Conservation (phyloP, 2,797 vertebrate genomes). For the Thaleichthys pacificus region DNA sequence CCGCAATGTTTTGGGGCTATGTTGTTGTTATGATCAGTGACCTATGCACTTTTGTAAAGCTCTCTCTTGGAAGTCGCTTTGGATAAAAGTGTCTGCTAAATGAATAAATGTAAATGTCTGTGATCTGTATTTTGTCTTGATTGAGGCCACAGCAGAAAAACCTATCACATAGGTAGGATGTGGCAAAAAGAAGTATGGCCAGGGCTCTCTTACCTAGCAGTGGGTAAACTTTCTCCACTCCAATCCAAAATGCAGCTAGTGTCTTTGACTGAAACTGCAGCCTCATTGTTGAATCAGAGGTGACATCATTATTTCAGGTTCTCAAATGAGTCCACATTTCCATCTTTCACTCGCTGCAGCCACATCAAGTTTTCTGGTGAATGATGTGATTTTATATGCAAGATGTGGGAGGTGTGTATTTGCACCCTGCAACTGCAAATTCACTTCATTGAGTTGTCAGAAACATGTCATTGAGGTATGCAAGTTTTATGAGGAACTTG, state of each 20-base stretch:
- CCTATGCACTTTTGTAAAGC: too few relatives aligned
- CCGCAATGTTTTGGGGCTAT: too few relatives aligned
- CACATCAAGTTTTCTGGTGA: slow-evolving; percentile 32
- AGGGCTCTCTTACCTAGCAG: slow-evolving; percentile 32
- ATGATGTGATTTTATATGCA: slow-evolving; percentile 4
- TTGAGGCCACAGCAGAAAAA: neutral
- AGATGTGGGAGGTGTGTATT: slow-evolving; percentile 9
- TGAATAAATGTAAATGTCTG: neutral
- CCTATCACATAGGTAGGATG: slow-evolving; percentile 39
- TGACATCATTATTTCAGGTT: slow-evolving; percentile 28
- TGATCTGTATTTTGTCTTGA: neutral
- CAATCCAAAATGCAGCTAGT: slow-evolving; percentile 45
- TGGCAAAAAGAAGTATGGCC: slow-evolving; percentile 37
- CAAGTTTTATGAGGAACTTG: slow-evolving; percentile 11
- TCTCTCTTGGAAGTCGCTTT: too few relatives aligned
- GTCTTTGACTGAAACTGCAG: slow-evolving; percentile 32
- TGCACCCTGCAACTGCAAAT: slow-evolving; percentile 7
- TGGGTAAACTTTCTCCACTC: slow-evolving; percentile 38
- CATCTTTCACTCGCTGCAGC: slow-evolving; percentile 38
- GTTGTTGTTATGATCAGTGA: too few relatives aligned
- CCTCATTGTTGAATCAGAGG: slow-evolving; percentile 29
- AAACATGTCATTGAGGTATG: slow-evolving; percentile 14
- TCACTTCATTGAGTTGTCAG: slow-evolving; percentile 11
- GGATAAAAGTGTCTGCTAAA: too few relatives aligned
- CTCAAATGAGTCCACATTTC: slow-evolving; percentile 21